Conservation (phyloP, 2,888 invertebrate species). For the Blomia tropicalis region DNA sequence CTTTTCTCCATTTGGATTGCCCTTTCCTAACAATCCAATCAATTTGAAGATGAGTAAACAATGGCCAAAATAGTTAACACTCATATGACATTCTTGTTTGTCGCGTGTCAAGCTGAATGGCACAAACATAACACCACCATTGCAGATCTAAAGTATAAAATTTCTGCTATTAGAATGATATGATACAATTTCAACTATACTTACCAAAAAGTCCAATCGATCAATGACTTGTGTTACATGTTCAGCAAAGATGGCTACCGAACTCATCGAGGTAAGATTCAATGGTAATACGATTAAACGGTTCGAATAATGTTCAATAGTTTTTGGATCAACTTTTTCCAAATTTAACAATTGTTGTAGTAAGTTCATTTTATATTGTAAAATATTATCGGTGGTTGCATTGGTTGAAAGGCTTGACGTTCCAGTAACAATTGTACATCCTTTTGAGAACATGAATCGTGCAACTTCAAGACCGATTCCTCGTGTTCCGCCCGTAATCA, state of each 20-base stretch:
- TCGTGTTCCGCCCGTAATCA: slow-evolving; percentile 70
- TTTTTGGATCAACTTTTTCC: background rate
- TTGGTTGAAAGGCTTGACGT: slow-evolving; percentile 16
- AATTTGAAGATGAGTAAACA: slow-evolving; percentile 64
- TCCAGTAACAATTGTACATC: slow-evolving; percentile 43
- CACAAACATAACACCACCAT: slow-evolving; percentile 77
- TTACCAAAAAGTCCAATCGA: slow-evolving; percentile 55
- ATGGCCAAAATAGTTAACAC: slow-evolving; percentile 71
- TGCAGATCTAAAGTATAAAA: slow-evolving; percentile 49
- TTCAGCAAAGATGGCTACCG: slow-evolving; percentile 56
- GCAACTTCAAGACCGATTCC: slow-evolving; percentile 66
- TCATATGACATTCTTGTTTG: slow-evolving; percentile 72
- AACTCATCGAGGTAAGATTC: slow-evolving; percentile 58
- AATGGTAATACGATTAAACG: slow-evolving; percentile 48
- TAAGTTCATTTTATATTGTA: background rate
- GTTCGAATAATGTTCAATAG: background rate
- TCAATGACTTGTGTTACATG: slow-evolving; percentile 47
- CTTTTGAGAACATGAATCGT: slow-evolving; percentile 56
- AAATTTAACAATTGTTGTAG: background rate
- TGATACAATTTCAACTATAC: slow-evolving; percentile 43
- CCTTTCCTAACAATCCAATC: slow-evolving; percentile 49
- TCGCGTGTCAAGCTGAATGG: slow-evolving; percentile 60
- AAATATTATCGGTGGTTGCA: background rate
- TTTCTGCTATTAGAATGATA: background rate
- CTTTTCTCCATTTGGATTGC: slow-evolving; percentile 38